Conservation (phyloP, 2,888 invertebrate genomes). For the Fragum fragum region DNA sequence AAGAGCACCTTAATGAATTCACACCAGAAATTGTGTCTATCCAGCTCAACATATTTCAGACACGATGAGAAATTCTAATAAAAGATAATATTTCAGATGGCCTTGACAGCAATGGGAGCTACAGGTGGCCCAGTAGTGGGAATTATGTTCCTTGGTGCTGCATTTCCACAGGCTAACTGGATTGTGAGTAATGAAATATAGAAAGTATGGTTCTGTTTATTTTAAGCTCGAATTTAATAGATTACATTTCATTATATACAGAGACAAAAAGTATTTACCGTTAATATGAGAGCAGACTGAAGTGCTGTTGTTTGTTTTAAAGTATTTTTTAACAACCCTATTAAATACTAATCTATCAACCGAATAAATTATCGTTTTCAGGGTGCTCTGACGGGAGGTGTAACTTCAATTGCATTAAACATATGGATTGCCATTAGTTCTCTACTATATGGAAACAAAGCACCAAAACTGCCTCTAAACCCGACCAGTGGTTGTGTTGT, state of each 20-base stretch:
- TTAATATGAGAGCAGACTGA: too few relatives aligned
- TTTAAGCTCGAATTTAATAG: too few relatives aligned
- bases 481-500: conserved; percentile 34
- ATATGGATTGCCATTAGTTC: conserved; percentile 62
- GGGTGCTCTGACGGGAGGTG: conserved; percentile 65
- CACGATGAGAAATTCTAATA: too few relatives aligned
- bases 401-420: conserved; percentile 56
- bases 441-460: conserved; percentile 50
- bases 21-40: too few relatives aligned
- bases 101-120: conserved; percentile 67
- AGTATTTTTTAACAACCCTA: too few relatives aligned
- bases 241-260: too few relatives aligned
- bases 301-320: too few relatives aligned
- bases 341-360: too few relatives aligned
- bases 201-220: too few relatives aligned
- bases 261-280: too few relatives aligned
- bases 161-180: conserved; percentile 71
- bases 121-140: conserved; percentile 71
- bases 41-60: too few relatives aligned
- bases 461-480: conserved; percentile 39
- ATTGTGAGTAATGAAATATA: conserved; percentile 50
- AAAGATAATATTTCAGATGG: conserved; percentile 62
- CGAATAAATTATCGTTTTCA: conserved; percentile 22
- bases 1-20: too few relatives aligned
- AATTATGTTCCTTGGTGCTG: conserved; percentile 71